Percentiles rank a stretch among this genome's conserved stretches.
Conservation (phyloP, 2,113 vertebrate species). For the Tretioscincus oriximinensis region DNA sequence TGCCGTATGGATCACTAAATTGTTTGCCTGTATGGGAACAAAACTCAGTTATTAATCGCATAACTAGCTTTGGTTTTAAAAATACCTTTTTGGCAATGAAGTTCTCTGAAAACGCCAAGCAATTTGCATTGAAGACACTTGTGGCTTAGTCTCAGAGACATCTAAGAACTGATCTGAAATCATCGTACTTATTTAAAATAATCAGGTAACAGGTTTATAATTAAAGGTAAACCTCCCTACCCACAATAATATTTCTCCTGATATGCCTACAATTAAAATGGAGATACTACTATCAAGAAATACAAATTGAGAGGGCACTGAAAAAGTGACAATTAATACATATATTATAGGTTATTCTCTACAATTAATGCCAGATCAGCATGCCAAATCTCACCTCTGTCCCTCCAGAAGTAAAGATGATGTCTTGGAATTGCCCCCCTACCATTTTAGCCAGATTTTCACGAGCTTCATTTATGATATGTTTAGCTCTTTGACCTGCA, state of each 20-base stretch:
- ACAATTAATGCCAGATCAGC: not conserved
- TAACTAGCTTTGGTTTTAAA: fast-evolving
- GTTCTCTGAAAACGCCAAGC: not conserved
- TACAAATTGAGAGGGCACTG: not conserved
- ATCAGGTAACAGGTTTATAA: not conserved
- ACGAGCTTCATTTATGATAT: constrained; percentile 78
- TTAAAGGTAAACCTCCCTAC: not conserved
- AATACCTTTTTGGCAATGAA: fast-evolving
- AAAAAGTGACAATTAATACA: no score
- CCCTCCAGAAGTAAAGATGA: constrained; percentile 93
- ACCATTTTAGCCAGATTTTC: constrained; percentile 85
- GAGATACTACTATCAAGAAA: not conserved
- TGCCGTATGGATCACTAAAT: constrained; percentile 85
- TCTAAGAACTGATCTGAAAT: not conserved
- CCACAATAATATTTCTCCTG: not conserved
- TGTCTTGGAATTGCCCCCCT: constrained; percentile 78
- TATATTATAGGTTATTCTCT: not conserved
- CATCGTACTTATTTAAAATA: not conserved
- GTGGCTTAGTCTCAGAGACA: not conserved
- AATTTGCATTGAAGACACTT: no score
- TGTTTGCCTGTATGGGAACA: constrained; percentile 82
- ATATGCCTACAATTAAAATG: not conserved
- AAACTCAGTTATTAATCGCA: fast-evolving
- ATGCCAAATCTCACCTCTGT: constrained; percentile 81
- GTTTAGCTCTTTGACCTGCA: constrained; percentile 85